phyloP scores from a whole-genome alignment of 2,888 invertebrate species.

The Geotrupes spiniger region DNA sequence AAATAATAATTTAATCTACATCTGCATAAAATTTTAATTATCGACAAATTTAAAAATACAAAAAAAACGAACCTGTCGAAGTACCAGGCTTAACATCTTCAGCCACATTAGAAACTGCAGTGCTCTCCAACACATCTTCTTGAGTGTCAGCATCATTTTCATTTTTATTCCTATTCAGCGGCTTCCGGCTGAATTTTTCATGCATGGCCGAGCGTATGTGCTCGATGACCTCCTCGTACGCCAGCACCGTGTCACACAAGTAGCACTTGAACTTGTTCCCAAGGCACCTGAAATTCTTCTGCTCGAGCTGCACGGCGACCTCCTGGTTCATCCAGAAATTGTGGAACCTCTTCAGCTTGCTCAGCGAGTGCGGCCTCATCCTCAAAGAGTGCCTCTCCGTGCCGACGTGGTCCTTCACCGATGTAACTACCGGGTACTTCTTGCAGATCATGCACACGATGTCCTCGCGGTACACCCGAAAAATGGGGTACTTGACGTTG shows the following conservation, averaged over 20 bases:
- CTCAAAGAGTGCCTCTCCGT: neutral
- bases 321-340: constrained; percentile 11
- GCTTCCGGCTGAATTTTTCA: neutral
- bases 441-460: constrained; percentile 17
- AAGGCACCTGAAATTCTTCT: constrained; percentile 8
- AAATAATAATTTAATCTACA: no score
- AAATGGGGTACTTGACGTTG: constrained; percentile 10
- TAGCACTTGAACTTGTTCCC: constrained; percentile 7
- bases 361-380: neutral
- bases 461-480: constrained; percentile 8
- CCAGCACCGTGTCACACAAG: constrained; percentile 5
- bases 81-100: neutral
- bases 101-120: no score
- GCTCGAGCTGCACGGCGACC: constrained; percentile 10
- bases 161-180: neutral
- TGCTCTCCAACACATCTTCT: no score
- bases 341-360: constrained; percentile 11
- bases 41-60: neutral
- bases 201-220: constrained; percentile 8
- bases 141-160: neutral
- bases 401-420: neutral
- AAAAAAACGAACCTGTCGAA: neutral
- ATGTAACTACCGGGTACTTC: neutral
- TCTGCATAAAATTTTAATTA: no score
- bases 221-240: constrained; percentile 5